Base-by-base conservation (phyloP, 2,888 invertebrate genomes). In the Xylophagus ater region DNA sequence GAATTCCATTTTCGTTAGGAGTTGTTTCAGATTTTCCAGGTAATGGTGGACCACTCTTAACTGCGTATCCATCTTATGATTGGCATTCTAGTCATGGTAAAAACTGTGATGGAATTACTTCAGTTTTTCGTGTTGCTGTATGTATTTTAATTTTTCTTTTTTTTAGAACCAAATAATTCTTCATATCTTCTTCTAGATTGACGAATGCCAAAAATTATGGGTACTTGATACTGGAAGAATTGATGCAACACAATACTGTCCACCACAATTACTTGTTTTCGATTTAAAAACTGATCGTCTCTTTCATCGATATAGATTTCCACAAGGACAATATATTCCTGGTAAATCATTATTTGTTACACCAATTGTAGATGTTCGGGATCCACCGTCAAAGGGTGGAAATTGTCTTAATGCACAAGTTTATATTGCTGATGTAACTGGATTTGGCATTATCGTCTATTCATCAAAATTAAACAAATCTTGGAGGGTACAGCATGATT, bases 41-140 rank as follows among this genome's bases (percentile, higher is more conserved):
- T 21, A 47, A 54, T 1, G 67, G 69, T 12, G 69, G 70, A 0
- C 66, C 71, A 4, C 55, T 69, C 15, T 66, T 82, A 37, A 57
- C 59, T 8, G 74, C 76, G 0, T 83, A 78, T 59, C 82, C 82
- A 0, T 69, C 68, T 56, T 81, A 80, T 66, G 59, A 65, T 7
- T 74, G 73, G 72, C 76, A 82, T 46, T 66, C 66, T 15, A 65
- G 63, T 46, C 67, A 74, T 42, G 74, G 72, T 0, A 46, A 41
- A 1, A 67, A 74, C 54, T 82, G 82, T 51, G 67, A 75, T 20
- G 73, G 74, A 14, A 65, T 87, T 24, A 79, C 78, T 1, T 85
- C 85, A 0, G 84, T 81, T 2, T 85, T 77, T 52, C 69, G 87
- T 56, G 67, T 79, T 14, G 72, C 77, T 55, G 85, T 84, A 63